phyloP scores from a whole-genome alignment of 2,888 invertebrate species.

The Dolomedes plantarius region DNA sequence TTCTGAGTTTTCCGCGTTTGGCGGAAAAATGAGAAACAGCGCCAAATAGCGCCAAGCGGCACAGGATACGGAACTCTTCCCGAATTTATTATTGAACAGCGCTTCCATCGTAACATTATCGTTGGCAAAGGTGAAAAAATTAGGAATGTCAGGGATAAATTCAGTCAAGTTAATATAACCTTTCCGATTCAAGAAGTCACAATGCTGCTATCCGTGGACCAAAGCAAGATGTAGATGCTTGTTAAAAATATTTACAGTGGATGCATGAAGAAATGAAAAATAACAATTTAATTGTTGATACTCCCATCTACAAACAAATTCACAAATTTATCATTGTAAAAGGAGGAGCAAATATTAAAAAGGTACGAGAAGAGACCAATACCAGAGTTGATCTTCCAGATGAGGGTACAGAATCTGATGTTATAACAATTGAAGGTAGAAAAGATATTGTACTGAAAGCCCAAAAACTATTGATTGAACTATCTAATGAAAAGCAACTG shows the following conservation, averaged over 20 bases:
- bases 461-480: slow-evolving; percentile 85
- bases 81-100: slow-evolving; percentile 95
- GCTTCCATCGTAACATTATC: slow-evolving; percentile 94
- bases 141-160: slow-evolving; percentile 93
- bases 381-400: slow-evolving; percentile 96
- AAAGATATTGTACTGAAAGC: slow-evolving; percentile 96
- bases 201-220: slow-evolving; percentile 96
- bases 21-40: too few relatives aligned
- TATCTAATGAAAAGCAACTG: slow-evolving; percentile 90
- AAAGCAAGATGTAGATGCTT: slow-evolving; percentile 96
- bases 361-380: slow-evolving; percentile 91
- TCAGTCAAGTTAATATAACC: slow-evolving; percentile 88
- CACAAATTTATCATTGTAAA: slow-evolving; percentile 98
- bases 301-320: slow-evolving; percentile 98
- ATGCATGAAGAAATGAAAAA: slow-evolving; percentile 91
- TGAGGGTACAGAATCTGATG: slow-evolving; percentile 90
- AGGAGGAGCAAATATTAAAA: slow-evolving; percentile 81
- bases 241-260: slow-evolving; percentile 89
- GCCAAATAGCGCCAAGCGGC: too few relatives aligned
- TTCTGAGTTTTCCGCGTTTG: too few relatives aligned
- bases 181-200: slow-evolving; percentile 93
- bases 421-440: slow-evolving; percentile 93
- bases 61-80: too few relatives aligned
- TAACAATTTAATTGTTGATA: slow-evolving; percentile 85
- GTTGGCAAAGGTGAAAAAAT: slow-evolving; percentile 96